These are phyloP conservation scores for Alca torda DNA, from an alignment of 2,797 vertebrate genomes.

Conservation along the genomic window DNA sequence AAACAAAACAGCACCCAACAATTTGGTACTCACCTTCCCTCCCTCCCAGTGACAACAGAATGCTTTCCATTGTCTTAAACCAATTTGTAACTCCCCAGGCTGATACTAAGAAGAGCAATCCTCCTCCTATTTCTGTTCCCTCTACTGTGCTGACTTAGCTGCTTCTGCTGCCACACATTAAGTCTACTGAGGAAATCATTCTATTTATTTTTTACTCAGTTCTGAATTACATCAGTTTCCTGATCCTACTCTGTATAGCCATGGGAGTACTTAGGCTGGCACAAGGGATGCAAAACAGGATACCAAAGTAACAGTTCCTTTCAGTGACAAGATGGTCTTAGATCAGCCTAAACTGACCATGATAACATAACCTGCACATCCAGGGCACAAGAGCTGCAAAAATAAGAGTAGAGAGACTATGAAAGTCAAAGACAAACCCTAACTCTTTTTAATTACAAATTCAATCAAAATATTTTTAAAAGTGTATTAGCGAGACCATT, in stretches of 20 bases:
- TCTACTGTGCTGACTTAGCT: background rate
- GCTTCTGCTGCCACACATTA: background rate
- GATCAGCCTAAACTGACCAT: background rate
- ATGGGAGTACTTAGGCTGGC: background rate
- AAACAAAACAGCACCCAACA: background rate
- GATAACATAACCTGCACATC: background rate
- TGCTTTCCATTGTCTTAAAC: background rate
- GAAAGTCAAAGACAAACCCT: background rate
- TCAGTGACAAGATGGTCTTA: background rate
- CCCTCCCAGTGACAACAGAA: background rate
- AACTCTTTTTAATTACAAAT: background rate
- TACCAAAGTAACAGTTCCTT: background rate
- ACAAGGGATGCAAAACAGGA: slow-evolving; percentile 34
- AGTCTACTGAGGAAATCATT: background rate
- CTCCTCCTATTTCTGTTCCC: background rate
- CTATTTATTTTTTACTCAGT: background rate
- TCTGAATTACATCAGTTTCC: slow-evolving; percentile 43
- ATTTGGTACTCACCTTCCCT: background rate
- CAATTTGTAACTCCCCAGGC: background rate
- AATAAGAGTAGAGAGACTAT: background rate
- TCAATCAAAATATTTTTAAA: background rate
- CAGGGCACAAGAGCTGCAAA: background rate
- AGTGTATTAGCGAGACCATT: background rate
- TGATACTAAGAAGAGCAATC: background rate
- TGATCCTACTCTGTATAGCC: background rate